Conservation (phyloP, 1,140 invertebrate species). For the Trichomalopsis sarcophagae region DNA sequence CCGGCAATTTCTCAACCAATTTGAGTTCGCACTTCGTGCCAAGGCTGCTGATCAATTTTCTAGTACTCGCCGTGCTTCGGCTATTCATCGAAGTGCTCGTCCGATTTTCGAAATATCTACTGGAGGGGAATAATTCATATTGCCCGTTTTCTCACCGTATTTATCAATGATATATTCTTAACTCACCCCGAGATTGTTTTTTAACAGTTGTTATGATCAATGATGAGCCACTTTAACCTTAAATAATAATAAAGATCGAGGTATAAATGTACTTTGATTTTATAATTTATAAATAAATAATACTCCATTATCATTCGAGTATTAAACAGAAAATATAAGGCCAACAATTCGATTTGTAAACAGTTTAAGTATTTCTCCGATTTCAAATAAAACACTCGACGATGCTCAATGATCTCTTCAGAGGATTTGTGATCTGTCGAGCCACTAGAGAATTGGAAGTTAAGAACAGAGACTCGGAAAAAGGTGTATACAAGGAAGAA, state of each 20-base stretch:
- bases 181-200: too few relatives aligned
- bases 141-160: too few relatives aligned
- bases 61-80: background rate
- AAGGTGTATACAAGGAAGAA: background rate
- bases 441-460: constrained; percentile 10
- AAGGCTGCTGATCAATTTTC: background rate
- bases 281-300: too few relatives aligned
- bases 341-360: background rate
- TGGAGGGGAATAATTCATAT: too few relatives aligned
- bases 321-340: too few relatives aligned
- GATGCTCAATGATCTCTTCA: background rate
- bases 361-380: background rate
- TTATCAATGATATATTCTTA: too few relatives aligned
- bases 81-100: background rate
- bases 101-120: background rate
- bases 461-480: constrained; percentile 2
- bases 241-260: too few relatives aligned
- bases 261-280: too few relatives aligned
- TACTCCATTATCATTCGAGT: too few relatives aligned
- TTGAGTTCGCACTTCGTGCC: background rate
- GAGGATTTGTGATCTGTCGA: background rate
- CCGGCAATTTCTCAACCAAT: background rate
- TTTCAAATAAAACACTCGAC: background rate
- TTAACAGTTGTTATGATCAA: too few relatives aligned
- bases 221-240: too few relatives aligned